These are phyloP conservation scores for Rhipidura dahli DNA, from an alignment of 2,113 vertebrate genomes.

Conservation along the genomic window DNA sequence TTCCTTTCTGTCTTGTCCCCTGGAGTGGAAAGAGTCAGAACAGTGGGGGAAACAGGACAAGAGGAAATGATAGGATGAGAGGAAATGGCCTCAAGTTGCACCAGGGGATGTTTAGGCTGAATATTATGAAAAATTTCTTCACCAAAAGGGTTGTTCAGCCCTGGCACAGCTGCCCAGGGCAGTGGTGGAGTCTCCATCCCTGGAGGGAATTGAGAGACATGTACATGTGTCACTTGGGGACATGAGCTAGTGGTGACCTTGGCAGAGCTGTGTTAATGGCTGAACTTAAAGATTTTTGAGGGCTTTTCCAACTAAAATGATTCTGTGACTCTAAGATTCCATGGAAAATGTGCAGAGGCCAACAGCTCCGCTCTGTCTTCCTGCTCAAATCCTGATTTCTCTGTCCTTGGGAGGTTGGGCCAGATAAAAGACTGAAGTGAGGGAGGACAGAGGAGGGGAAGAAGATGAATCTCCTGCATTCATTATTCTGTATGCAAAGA, in stretches of 20 bases:
- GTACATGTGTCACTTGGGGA: background rate
- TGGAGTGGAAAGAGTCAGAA: background rate
- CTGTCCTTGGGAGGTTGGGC: background rate
- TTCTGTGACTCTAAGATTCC: background rate
- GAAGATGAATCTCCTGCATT: background rate
- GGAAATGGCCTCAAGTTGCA: background rate
- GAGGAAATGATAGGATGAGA: background rate
- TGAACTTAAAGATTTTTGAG: background rate
- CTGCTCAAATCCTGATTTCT: background rate
- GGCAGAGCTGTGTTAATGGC: background rate
- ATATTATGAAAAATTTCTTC: background rate
- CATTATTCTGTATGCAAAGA: background rate
- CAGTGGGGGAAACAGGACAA: background rate
- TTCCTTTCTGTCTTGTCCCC: background rate
- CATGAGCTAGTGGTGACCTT: background rate
- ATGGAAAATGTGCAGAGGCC: accelerated
- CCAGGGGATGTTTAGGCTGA: background rate
- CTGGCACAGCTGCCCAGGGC: background rate
- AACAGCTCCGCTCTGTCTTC: background rate
- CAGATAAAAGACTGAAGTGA: background rate
- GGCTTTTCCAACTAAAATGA: background rate
- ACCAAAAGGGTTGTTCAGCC: background rate
- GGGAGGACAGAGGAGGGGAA: background rate
- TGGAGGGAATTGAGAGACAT: background rate
- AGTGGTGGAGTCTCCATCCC: background rate